Evolutionary conservation across 2,797 vertebrate genomes (phyloP).

Genomic region (Spinus pinus): DNA sequence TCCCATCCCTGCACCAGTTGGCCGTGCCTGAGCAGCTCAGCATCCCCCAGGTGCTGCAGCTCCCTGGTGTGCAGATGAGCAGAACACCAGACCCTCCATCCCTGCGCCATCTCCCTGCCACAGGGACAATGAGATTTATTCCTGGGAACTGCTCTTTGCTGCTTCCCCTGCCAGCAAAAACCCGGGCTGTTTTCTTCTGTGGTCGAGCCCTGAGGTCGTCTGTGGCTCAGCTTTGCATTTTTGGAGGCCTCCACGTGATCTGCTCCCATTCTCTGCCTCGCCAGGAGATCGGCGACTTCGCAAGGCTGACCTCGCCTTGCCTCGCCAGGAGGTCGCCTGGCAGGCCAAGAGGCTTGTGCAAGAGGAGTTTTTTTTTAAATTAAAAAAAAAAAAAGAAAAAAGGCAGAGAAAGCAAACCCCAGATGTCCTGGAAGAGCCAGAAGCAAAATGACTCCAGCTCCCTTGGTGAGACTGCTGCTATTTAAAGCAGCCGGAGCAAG

Average conservation of each 20-base stretch:
- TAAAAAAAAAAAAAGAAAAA: too few relatives aligned
- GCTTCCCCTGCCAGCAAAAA: neutral
- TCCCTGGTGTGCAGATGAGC: neutral
- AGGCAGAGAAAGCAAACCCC: neutral
- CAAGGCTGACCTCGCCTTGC: neutral
- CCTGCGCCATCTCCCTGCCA: neutral
- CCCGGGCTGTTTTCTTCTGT: conserved; percentile 8
- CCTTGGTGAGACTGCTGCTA: neutral
- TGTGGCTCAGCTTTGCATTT: conserved; percentile 5
- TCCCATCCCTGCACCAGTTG: neutral
- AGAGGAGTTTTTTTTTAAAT: neutral
- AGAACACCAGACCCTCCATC: neutral
- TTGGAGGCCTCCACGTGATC: neutral
- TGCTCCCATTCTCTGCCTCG: neutral
- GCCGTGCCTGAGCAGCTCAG: neutral
- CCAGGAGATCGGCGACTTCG: neutral
- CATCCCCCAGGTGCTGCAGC: neutral
- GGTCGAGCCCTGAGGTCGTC: neutral
- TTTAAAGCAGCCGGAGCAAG: neutral
- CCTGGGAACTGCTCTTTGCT: neutral
- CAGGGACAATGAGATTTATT: neutral
- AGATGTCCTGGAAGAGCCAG: conserved; percentile 11
- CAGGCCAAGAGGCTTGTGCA: neutral
- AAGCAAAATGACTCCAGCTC: neutral
- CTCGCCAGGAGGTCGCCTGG: neutral